Percentiles rank a stretch among this genome's conserved stretches.
Evolutionary conservation across 1,140 invertebrate species (phyloP).

Genomic region (Stegodyphus dumicola): DNA sequence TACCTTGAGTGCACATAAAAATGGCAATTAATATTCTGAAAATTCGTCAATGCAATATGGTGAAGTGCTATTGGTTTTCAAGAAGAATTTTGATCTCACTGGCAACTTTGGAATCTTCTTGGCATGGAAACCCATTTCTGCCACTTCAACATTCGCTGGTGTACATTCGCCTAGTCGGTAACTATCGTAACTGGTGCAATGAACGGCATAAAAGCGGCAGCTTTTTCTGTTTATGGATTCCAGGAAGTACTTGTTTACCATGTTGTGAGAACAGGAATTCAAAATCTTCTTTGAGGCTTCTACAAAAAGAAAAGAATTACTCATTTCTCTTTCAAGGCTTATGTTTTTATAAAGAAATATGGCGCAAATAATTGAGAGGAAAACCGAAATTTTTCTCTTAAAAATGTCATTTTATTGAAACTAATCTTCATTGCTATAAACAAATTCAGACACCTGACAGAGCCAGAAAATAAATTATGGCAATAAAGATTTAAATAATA

Average conservation of each 20-base stretch:
- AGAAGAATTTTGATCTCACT: slow-evolving; percentile 15
- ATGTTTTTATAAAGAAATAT: no score
- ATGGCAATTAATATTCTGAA: no score
- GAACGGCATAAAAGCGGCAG: slow-evolving; percentile 12
- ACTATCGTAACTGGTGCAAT: slow-evolving; percentile 24
- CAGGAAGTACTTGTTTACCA: slow-evolving; percentile 11
- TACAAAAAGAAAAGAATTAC: slow-evolving; percentile 77
- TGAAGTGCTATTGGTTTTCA: not conserved
- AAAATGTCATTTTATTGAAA: no score
- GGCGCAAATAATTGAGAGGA: no score
- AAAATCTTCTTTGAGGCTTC: slow-evolving; percentile 9
- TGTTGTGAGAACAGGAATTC: slow-evolving; percentile 11
- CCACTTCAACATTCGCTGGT: not conserved
- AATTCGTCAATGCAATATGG: slow-evolving; percentile 10
- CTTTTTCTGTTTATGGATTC: slow-evolving; percentile 6
- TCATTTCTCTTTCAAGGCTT: no score
- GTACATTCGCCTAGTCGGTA: slow-evolving; percentile 27
- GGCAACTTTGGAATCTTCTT: not conserved
- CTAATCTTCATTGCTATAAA: no score
- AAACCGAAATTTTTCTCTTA: no score
- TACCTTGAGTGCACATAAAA: no score
- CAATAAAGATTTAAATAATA: no score
- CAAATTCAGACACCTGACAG: no score
- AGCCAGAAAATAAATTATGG: no score
- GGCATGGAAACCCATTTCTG: slow-evolving; percentile 29